Conservation (phyloP, 2,113 vertebrate species). For the Rhinoptilus africanus region DNA sequence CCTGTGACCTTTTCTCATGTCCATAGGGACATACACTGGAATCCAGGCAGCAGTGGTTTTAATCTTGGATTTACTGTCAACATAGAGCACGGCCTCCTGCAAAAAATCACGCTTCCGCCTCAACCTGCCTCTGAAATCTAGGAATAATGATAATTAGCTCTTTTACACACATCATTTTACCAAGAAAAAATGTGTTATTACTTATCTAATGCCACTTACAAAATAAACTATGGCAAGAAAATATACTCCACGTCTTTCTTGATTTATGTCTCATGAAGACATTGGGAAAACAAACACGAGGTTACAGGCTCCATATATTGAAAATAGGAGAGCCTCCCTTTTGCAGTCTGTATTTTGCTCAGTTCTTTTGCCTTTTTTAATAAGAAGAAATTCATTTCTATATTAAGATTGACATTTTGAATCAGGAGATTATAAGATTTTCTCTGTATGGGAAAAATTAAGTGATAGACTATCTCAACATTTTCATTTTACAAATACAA, state of each 20-base stretch:
- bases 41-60: background rate
- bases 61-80: background rate
- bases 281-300: background rate
- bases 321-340: background rate
- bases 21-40: background rate
- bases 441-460: slow-evolving; percentile 57
- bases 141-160: background rate
- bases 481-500: slow-evolving; percentile 65
- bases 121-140: background rate
- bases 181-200: background rate
- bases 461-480: slow-evolving; percentile 67
- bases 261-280: slow-evolving; percentile 6
- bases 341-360: background rate
- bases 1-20: background rate
- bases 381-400: slow-evolving; percentile 50
- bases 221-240: background rate
- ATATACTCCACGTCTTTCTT: background rate
- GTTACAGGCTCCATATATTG: background rate
- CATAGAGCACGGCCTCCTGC: fast-evolving
- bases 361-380: slow-evolving; percentile 25
- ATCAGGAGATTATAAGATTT: slow-evolving; percentile 49
- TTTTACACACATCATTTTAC: background rate
- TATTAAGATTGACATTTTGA: slow-evolving; percentile 69
- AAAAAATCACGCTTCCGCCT: background rate
- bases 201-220: background rate